Evolutionary conservation across 2,113 vertebrate genomes (phyloP), one percentile per base, ranked within the genome.

Genomic region (Rostratula benghalensis): DNA sequence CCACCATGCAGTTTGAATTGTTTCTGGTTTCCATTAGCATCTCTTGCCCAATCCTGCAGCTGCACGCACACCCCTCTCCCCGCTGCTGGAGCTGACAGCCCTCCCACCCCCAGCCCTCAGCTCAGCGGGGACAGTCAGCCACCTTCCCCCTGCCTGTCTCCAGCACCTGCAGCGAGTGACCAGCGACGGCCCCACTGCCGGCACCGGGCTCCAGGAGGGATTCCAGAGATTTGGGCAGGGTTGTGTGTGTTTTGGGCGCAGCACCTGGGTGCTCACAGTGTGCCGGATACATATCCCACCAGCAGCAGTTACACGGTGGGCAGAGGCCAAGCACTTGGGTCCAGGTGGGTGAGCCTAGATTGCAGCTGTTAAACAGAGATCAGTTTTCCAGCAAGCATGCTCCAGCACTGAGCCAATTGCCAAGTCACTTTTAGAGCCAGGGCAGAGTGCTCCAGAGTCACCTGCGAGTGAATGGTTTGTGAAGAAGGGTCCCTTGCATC

Each of bases 11-110:
- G 48, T 16, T 43, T 13, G 94, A 53, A 64, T 60, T 33, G 94
- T 92, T 96, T 95, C 95, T 96, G 95, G 74, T 97, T 96, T 6
- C 87, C 56, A 96, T 97, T 95, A 97, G 84, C 65, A 31, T 87
- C 74, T 78, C 87, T 94, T 95, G 87, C 94, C 81, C 94, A 93
- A 71, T 0, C 5, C 74, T 65, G 89, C 89, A 91, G 95, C 92
- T 96, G 92, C 71, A 80, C 82, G 23, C 75, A 24, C 76, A 2
- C 43, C 37, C 69, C 73, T 74, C 56, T 43, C 23, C 8, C 80
- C 6, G 5, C n/a, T n/a, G n/a, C n/a, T 48, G 82, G 90, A 79
- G 91, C 86, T 63, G 68, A 12, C 16, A 15, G 67, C 3, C 39
- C 51, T 54, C 23, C 14, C 0, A 4, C 67, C 65, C 24, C 33